Evolutionary conservation across 1,140 invertebrate species (phyloP), one percentile per base, ranked within the genome.

Genomic region (Pteromalus puparum): DNA sequence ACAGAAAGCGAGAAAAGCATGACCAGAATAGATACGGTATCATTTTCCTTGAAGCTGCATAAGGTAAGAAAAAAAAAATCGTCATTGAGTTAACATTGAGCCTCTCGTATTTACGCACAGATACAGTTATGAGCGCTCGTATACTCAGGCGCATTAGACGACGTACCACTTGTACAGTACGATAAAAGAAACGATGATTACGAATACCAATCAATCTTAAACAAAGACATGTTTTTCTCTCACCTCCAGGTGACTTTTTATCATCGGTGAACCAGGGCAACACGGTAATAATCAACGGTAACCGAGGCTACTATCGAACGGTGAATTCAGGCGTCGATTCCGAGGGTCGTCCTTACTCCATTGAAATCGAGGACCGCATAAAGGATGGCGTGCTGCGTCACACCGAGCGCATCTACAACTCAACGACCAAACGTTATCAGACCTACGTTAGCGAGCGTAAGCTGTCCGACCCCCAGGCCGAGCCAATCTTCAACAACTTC

Each of bases 261-360:
- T n/a, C n/a, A n/a, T 28, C 67, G 67, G n/a, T 28, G 26, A 68
- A 13, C 26, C 68, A 70, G 26, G 68, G 46, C 42, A 46, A 77
- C 42, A 18, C 6, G 15, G 34, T 28, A 2, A 21, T 82, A 9
- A 28, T 53, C 48, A 46, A n/a, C 15, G 61, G 53, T 7, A 30
- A 13, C 42, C 46, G 42, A 5, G 75, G 28, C 4, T 74, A 18
- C 12, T 74, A 68, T 9, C 74, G 67, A 1, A 28, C 1, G 1
- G 24, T 82, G 13, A n/a, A 38, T 1, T 80, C 75, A 1, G 65
- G 75, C 18, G 21, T 10, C 5, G 75, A 82, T 13, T 18, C 67
- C 0, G 42, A 89, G 9, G 90, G 90, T 2, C 26, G 85, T 9
- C 80, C 87, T 0, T 90, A 84, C 81, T 75, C 84, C 24, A 86